Conservation (phyloP, 2,797 vertebrate species). For the Synanceia verrucosa region DNA sequence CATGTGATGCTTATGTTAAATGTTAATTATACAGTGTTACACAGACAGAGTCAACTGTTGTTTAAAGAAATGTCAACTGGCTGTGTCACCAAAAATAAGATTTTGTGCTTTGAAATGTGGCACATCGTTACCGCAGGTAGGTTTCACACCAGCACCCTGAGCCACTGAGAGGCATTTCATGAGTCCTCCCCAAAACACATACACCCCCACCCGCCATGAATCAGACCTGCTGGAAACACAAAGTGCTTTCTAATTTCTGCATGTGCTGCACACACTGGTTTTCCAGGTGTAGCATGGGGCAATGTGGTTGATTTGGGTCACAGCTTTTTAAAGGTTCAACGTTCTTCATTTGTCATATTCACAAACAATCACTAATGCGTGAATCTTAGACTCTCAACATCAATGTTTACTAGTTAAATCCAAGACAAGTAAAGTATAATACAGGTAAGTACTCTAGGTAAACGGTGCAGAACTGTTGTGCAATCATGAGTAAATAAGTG, state of each 20-base stretch:
- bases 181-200: neutral
- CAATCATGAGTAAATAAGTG: no score
- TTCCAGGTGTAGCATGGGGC: neutral
- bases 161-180: constrained; percentile 4
- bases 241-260: constrained; percentile 43
- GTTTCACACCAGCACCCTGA: constrained; percentile 1
- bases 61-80: neutral
- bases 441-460: no score
- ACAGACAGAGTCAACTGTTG: neutral
- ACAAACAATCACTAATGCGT: no score
- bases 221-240: constrained; percentile 49
- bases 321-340: neutral
- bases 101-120: constrained; percentile 38
- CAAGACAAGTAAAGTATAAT: no score
- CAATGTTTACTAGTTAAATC: no score
- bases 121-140: constrained; percentile 19
- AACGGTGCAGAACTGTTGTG: no score
- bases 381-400: no score
- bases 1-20: neutral
- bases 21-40: neutral
- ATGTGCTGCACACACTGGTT: neutral
- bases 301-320: neutral
- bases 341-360: no score
- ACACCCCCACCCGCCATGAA: constrained; percentile 1
- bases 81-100: neutral